phyloP scores from a whole-genome alignment of 2,888 invertebrate genomes.

The Listrodromus nycthemerus region DNA sequence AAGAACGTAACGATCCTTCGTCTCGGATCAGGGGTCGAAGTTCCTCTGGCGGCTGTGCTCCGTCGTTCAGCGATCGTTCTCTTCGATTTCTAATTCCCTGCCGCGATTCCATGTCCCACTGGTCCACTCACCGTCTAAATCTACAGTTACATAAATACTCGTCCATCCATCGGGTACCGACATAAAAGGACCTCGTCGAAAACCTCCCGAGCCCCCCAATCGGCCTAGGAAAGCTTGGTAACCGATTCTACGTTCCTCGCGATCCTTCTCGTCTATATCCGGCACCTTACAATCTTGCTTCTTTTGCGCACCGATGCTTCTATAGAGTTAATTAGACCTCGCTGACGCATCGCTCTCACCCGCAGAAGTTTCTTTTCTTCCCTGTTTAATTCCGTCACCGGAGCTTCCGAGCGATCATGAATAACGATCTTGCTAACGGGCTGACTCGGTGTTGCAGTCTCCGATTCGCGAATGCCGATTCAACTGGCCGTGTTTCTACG shows the following conservation, averaged over 20 bases:
- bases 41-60: conserved; percentile 38
- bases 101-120: conserved; percentile 77
- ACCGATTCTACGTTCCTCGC: conserved; percentile 46
- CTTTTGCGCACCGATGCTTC: conserved; percentile 29
- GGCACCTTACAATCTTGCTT: conserved; percentile 16
- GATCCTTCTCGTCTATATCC: conserved; percentile 54
- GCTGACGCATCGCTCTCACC: conserved; percentile 54
- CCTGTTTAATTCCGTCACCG: conserved; percentile 43
- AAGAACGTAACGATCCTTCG: conserved; percentile 37
- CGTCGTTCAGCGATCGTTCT: conserved; percentile 39
- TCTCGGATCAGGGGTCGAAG: conserved; percentile 61
- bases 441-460: conserved; percentile 9
- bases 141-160: conserved; percentile 78
- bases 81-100: conserved; percentile 76
- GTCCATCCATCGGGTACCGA: conserved; percentile 63
- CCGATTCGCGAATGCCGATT: neutral
- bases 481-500: neutral
- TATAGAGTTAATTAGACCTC: conserved; percentile 34
- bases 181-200: conserved; percentile 75
- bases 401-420: neutral
- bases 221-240: conserved; percentile 12
- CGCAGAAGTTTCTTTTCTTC: conserved; percentile 7
- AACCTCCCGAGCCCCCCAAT: neutral
- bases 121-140: conserved; percentile 80
- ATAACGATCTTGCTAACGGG: neutral